phyloP scores from a whole-genome alignment of 2,113 vertebrate species.

The Opisthocomus hoazin region DNA sequence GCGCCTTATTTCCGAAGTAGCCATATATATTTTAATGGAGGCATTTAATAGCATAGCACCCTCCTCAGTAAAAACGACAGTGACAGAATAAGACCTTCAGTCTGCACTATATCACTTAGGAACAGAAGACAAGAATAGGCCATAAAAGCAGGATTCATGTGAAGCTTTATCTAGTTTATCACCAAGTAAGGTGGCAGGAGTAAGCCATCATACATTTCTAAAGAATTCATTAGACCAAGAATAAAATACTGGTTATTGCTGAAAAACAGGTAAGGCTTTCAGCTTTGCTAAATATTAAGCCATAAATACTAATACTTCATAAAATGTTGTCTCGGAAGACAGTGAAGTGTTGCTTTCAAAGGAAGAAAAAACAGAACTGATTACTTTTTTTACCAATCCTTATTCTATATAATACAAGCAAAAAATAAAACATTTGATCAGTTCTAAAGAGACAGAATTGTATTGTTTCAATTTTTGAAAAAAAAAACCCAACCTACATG shows the following conservation, averaged over 20 bases:
- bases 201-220: neutral
- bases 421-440: neutral
- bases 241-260: neutral
- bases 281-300: neutral
- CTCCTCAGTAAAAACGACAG: constrained; percentile 14
- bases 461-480: neutral
- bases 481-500: neutral
- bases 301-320: constrained; percentile 3
- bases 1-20: neutral
- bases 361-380: neutral
- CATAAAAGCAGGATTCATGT: constrained; percentile 57
- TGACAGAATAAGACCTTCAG: constrained; percentile 5
- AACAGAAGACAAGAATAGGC: constrained; percentile 24
- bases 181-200: neutral
- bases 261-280: neutral
- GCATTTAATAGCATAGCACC: neutral
- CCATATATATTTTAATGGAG: constrained; percentile 5
- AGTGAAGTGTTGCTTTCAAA: neutral
- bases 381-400: neutral
- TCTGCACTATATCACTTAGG: constrained; percentile 25
- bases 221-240: neutral
- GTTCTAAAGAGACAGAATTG: neutral
- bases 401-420: neutral
- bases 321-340: neutral
- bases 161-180: constrained; percentile 49